Conservation (phyloP, 2,888 invertebrate species). For the Epirrita christyi region DNA sequence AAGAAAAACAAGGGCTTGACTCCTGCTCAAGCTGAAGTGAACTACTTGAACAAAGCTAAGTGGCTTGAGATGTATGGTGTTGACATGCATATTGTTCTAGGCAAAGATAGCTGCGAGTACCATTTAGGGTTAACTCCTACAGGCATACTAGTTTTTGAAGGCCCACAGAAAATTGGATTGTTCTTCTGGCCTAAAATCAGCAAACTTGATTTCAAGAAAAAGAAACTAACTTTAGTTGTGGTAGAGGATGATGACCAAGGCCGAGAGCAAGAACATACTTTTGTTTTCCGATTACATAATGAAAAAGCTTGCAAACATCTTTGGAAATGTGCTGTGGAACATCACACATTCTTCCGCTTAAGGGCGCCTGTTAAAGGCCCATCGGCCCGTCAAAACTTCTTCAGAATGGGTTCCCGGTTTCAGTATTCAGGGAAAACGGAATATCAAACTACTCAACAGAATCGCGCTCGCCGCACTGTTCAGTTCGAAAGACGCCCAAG, state of each 20-base stretch:
- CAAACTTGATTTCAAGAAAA: conserved; percentile 98
- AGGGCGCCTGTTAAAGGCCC: conserved; percentile 95
- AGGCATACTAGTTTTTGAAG: conserved; percentile 99
- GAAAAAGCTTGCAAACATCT: conserved; percentile 99
- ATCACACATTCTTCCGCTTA: conserved; percentile 99
- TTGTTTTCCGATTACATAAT: conserved; percentile 97
- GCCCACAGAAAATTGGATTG: conserved; percentile 97
- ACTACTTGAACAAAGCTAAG: conserved; percentile 97
- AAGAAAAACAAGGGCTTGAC: conserved; percentile 94
- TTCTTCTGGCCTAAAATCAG: conserved; percentile 99
- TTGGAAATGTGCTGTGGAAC: conserved; percentile 99
- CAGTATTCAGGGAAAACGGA: conserved; percentile 98
- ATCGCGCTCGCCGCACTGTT: conserved; percentile 95
- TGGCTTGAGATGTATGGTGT: conserved; percentile 99
- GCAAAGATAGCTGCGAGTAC: conserved; percentile 98
- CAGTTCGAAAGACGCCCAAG: conserved; percentile 98
- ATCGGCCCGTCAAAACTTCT: conserved; percentile 96
- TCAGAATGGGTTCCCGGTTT: conserved; percentile 99
- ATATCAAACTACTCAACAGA: conserved; percentile 97
- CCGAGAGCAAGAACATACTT: conserved; percentile 98
- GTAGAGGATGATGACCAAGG: conserved; percentile 99
- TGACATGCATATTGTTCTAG: conserved; percentile 98
- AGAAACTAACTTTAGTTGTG: conserved; percentile 97
- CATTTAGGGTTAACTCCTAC: conserved; percentile 98
- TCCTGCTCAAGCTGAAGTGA: conserved; percentile 98